Base-by-base conservation (phyloP, 2,888 invertebrate genomes). In the Apotomis capreana region DNA sequence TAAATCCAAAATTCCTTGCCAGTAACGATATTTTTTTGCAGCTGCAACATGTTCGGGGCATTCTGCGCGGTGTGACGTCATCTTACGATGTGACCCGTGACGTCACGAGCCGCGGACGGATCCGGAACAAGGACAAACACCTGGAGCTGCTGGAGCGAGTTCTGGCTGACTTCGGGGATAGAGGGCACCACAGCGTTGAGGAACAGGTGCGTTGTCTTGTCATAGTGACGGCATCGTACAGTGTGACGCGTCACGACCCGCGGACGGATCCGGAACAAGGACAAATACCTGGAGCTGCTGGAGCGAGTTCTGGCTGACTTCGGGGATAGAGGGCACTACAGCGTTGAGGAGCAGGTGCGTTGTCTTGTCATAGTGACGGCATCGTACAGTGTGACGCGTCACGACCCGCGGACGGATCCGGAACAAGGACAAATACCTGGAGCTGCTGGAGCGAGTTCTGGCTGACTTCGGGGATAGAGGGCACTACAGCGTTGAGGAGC, bases 311-410 rank as follows among this genome's bases (percentile, higher is more conserved):
- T 81, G 64, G 55, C 3, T 0, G 74, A 74, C n/a, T 75, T 74
- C 5, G 61, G 63, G 3, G n/a, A 58, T 0, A 81, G 79, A 26
- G 76, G 77, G 0, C 0, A 0, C 0, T 85, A 85, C 51, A 77
- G 69, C 37, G 79, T 86, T 0, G 81, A 80, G 4, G 85, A 86
- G n/a, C 86, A 86, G 82, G 87, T 86, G 4, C 26, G 26, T 26
- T 26, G 6, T 26, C 26, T 26, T 26, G 26, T 26, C 26, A 26
- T 26, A 26, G 26, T 26, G 0, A 61, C 69, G 1, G 69, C 80
- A 0, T 77, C 81, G 0, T 77, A 79, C 55, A 75, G 81, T 5
- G 74, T 83, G 0, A 79, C 80, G 0, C 65, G 68, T 70, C 0
- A 26, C 82, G 1, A 9, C 40, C 1, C 69, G 74, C 5, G 74